Evolutionary conservation across 2,888 invertebrate genomes (phyloP), one percentile per base, ranked within the genome.

Genomic region (Thymelicus lineola): DNA sequence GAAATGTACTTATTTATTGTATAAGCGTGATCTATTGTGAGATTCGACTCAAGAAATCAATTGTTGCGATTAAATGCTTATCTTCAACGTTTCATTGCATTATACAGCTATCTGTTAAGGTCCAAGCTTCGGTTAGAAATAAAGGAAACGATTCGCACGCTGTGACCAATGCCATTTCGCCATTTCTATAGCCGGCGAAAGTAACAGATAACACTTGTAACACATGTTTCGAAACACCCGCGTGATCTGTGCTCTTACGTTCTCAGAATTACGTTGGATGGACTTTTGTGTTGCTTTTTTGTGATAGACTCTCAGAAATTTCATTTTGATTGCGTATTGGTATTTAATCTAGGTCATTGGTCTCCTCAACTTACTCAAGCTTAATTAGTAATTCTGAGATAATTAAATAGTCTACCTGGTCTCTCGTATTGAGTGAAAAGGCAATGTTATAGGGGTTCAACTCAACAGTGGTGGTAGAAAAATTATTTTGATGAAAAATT

Each of bases 121-220:
- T 61, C 45, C n/a, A 42, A 45, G 42, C 42, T 15, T 60, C 20
- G 9, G 20, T 20, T 36, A 15, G 7, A 10, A 45, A 45, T 20
- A 55, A 10, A 60, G 53, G 35, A 17, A 55, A 68, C 12, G 53
- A 62, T 68, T 62, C 55, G 60, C 67, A 62, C 61, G 61, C 38
- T 58, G 68, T 69, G 63, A 58, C 62, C 57, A 63, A 69, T 69
- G 38, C 17, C 14, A 58, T 58, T 63, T 61, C 20, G 17, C 12
- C 58, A 69, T 58, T 69, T 69, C 68, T 63, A 69, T 58, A 35
- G 61, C 46, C 12, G 63, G 68, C 57, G 68, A 69, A 69, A 69
- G 63, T 69, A 57, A 62, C 36, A 20, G 48, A 48, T 53, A 53
- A 53, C 53, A 53, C 10, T 53, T n/a, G 63, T 69, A 57, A 69